A percentile compares a stretch with the other conserved stretches of the same genome.
phyloP scores from a whole-genome alignment of 1,140 invertebrate genomes.

The Oedothorax gibbosus region DNA sequence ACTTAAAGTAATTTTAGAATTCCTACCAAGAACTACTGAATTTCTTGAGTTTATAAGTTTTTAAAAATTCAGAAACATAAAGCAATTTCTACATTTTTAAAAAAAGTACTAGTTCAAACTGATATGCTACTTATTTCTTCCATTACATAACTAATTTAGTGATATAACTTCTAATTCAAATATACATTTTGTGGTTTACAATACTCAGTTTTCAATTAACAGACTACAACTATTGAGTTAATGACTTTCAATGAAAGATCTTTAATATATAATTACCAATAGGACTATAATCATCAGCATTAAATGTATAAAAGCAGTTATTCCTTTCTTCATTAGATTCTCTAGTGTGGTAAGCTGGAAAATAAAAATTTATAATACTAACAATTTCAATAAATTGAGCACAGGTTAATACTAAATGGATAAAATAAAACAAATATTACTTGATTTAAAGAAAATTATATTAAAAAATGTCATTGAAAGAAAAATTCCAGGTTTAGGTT shows the following conservation, averaged over 20 bases:
- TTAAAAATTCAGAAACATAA: too few species aligned
- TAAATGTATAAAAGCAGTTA: constrained; percentile 79
- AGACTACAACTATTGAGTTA: constrained; percentile 48
- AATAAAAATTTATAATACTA: constrained; percentile 27
- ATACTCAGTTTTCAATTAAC: too few species aligned
- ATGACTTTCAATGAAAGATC: neutral
- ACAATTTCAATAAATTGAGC: neutral
- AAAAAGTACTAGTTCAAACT: too few species aligned
- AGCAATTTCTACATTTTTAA: too few species aligned
- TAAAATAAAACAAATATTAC: neutral
- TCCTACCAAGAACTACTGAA: neutral
- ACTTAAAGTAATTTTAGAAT: neutral
- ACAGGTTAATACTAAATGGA: neutral
- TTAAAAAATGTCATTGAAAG: neutral
- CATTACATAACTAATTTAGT: too few species aligned
- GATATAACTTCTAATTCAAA: too few species aligned
- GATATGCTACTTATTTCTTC: too few species aligned
- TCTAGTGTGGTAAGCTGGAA: constrained; percentile 5
- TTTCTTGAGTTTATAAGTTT: too few species aligned
- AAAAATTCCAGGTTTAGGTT: too few species aligned
- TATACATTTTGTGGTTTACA: too few species aligned
- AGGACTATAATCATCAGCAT: constrained; percentile 91
- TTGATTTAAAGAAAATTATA: neutral
- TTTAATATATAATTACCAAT: constrained; percentile 76
- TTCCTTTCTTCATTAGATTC: constrained; percentile 72